Evolutionary conservation across 2,113 vertebrate species (phyloP).

Genomic region (Lycaon pictus): DNA sequence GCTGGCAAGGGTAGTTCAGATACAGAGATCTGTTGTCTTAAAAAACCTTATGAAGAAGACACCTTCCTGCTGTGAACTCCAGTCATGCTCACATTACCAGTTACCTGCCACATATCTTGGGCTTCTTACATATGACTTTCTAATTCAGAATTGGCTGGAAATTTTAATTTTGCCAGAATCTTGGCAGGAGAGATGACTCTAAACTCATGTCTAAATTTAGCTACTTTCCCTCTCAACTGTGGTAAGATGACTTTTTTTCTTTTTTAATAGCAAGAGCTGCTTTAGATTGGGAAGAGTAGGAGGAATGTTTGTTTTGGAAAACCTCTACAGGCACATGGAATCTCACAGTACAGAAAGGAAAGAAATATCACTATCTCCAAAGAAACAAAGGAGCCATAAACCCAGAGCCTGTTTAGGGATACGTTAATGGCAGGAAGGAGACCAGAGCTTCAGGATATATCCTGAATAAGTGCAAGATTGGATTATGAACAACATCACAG

Average conservation of each 20-base stretch:
- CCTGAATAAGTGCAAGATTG: not conserved
- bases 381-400: slow-evolving; percentile 58
- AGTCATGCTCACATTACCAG: not conserved
- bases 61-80: not conserved
- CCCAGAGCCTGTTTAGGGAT: not conserved
- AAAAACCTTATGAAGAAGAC: not conserved
- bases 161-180: slow-evolving; percentile 72
- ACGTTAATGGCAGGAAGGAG: slow-evolving; percentile 53
- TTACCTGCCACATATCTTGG: not conserved
- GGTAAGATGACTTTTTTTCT: not conserved
- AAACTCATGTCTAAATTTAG: slow-evolving; percentile 74
- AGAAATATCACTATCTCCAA: slow-evolving; percentile 42
- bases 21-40: not conserved
- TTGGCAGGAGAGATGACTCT: not conserved
- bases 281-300: slow-evolving; percentile 21
- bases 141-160: slow-evolving; percentile 61
- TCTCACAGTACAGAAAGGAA: not conserved
- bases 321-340: not conserved
- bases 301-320: slow-evolving; percentile 69
- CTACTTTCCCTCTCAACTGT: slow-evolving; percentile 35
- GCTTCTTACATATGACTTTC: not conserved
- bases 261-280: slow-evolving; percentile 46
- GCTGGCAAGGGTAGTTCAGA: not conserved
- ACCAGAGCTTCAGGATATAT: not conserved
- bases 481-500: not conserved